A percentile compares a stretch with the other conserved stretches of the same genome.
phyloP scores from a whole-genome alignment of 2,888 invertebrate genomes.

The Agriopis leucophaearia region DNA sequence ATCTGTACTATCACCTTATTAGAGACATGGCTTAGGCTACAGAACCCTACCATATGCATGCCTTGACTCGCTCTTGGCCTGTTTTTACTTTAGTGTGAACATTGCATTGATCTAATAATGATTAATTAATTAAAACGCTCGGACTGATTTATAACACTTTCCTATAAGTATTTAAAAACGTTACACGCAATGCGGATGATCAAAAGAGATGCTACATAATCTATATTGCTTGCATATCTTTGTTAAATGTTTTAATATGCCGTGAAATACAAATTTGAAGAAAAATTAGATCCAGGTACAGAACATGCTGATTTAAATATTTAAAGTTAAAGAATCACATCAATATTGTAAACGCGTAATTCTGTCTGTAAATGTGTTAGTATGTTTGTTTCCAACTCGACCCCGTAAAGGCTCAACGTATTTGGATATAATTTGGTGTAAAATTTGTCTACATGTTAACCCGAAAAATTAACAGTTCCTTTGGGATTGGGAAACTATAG shows the following conservation, averaged over 20 bases:
- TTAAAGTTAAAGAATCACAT: neutral
- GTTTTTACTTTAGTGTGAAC: slow-evolving; percentile 2
- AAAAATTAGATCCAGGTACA: neutral
- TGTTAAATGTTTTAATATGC: slow-evolving; percentile 1
- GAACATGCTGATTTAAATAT: neutral
- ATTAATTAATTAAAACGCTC: slow-evolving; percentile 18
- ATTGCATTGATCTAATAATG: slow-evolving; percentile 4
- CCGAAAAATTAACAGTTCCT: too few relatives aligned
- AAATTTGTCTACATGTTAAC: too few relatives aligned
- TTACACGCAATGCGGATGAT: neutral
- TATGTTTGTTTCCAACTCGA: too few relatives aligned
- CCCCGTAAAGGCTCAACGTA: too few relatives aligned
- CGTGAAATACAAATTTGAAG: slow-evolving; percentile 1
- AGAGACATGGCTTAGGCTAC: neutral
- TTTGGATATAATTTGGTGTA: too few relatives aligned
- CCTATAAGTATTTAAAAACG: slow-evolving; percentile 1
- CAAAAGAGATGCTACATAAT: neutral
- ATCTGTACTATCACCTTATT: too few relatives aligned
- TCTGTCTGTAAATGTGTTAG: too few relatives aligned
- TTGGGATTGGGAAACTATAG: too few relatives aligned
- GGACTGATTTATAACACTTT: slow-evolving; percentile 14
- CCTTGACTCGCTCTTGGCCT: neutral
- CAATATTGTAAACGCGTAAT: neutral
- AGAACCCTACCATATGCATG: too few relatives aligned
- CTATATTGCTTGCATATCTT: neutral